These are phyloP conservation scores for Aepyceros melampus DNA, from an alignment of 2,113 vertebrate species.

Conservation along the genomic window DNA sequence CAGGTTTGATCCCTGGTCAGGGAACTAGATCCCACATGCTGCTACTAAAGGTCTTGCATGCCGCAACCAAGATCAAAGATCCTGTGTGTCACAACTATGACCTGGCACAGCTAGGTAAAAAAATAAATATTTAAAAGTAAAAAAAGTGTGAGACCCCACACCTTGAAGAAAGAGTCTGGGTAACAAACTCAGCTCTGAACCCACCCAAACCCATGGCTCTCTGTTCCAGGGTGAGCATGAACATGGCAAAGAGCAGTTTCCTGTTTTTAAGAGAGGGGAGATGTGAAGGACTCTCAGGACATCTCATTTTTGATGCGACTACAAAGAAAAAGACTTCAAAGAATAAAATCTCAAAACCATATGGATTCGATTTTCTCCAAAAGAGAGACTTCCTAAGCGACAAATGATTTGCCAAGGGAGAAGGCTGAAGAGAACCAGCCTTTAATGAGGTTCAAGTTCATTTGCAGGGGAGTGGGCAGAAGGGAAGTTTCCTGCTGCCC, in stretches of 20 bases:
- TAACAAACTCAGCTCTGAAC: not conserved
- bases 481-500: not conserved
- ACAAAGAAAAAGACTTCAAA: not conserved
- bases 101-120: not conserved
- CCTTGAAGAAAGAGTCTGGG: not conserved
- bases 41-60: not conserved
- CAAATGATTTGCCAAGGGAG: not conserved
- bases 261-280: not conserved
- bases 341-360: not conserved
- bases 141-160: not conserved
- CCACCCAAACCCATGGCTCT: not conserved
- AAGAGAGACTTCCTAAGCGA: not conserved
- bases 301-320: not conserved
- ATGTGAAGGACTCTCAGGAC: not conserved
- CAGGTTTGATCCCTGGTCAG: not conserved
- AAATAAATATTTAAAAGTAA: not conserved
- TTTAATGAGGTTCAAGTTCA: not conserved
- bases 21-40: not conserved
- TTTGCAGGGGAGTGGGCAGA: not conserved
- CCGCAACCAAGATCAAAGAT: not conserved
- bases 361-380: not conserved
- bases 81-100: not conserved
- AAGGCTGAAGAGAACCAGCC: not conserved
- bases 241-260: not conserved
- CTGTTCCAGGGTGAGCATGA: not conserved